Conservation (phyloP, 37 sponge, comb jelly and placozoan species). For the Crambe crambe region DNA sequence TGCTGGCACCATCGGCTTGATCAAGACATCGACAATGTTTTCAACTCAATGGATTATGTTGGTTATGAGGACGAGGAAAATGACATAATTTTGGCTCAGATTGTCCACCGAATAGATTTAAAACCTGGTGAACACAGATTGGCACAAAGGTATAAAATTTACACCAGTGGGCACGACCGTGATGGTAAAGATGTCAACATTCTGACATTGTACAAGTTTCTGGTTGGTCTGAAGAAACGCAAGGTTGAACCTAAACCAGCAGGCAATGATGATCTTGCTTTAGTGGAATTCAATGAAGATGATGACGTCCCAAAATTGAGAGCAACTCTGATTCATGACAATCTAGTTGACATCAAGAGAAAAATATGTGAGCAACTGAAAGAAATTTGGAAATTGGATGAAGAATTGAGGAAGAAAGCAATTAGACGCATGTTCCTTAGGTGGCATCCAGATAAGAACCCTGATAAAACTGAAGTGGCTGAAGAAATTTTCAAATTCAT, state of each 20-base stretch:
- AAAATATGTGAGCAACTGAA: conserved; percentile 14
- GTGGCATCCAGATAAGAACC: conserved; percentile 64
- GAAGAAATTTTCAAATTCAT: conserved; percentile 55
- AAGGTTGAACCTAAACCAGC: not conserved
- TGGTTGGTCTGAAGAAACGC: conserved; percentile 10
- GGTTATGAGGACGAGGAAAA: conserved; percentile 48
- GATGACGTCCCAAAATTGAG: not conserved
- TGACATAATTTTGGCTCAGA: conserved; percentile 38
- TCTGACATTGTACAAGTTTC: conserved; percentile 47
- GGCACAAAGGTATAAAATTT: conserved; percentile 12
- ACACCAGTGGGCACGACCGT: conserved; percentile 4
- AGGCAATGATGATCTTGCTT: not conserved
- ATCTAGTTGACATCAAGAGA: not conserved
- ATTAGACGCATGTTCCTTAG: conserved; percentile 45
- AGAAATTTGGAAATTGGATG: conserved; percentile 44
- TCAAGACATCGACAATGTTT: conserved; percentile 38
- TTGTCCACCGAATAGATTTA: conserved; percentile 22
- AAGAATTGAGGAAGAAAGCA: conserved; percentile 24
- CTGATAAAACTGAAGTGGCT: conserved; percentile 8
- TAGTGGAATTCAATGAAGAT: not conserved
- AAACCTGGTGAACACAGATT: not conserved
- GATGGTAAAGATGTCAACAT: conserved; percentile 31
- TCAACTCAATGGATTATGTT: conserved; percentile 53
- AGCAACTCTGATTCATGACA: too few species aligned
- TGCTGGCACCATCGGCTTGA: conserved; percentile 38